Evolutionary conservation across 2,797 vertebrate genomes (phyloP).

Genomic region (Champsocephalus esox): DNA sequence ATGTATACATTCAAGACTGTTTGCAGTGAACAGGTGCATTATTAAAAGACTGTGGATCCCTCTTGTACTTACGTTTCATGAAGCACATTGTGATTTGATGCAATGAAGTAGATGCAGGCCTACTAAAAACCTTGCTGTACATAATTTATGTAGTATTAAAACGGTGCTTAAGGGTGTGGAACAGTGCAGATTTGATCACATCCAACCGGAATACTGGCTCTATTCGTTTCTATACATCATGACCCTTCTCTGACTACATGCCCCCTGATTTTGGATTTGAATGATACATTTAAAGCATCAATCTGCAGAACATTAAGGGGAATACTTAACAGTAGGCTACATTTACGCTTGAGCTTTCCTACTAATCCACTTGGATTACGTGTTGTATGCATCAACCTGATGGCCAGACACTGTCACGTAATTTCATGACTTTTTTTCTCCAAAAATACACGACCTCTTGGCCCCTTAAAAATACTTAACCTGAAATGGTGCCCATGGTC

Average conservation of each 20-base stretch:
- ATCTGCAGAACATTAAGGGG: conserved; percentile 49
- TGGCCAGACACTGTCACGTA: conserved; percentile 75
- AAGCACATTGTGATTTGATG: conserved; percentile 55
- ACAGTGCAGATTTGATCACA: conserved; percentile 48
- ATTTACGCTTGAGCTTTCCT: conserved; percentile 72
- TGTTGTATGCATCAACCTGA: conserved; percentile 70
- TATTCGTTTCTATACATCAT: conserved; percentile 13
- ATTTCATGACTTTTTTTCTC: conserved; percentile 52
- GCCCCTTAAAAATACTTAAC: conserved; percentile 36
- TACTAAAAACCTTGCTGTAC: conserved; percentile 31
- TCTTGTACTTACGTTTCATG: conserved; percentile 49
- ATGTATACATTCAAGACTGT: conserved; percentile 75
- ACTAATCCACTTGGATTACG: conserved; percentile 82
- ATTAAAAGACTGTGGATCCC: conserved; percentile 45
- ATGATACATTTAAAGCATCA: conserved; percentile 59
- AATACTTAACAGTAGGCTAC: conserved; percentile 68
- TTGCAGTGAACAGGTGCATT: conserved; percentile 61
- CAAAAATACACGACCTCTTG: conserved; percentile 59
- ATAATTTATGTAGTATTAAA: conserved; percentile 36
- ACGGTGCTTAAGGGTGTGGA: conserved; percentile 41
- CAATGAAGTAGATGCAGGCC: conserved; percentile 38
- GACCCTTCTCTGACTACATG: conserved; percentile 24
- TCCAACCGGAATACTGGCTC: conserved; percentile 22
- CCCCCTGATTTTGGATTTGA: conserved; percentile 33
- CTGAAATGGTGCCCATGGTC: conserved; percentile 6